Evolutionary conservation across 2,113 vertebrate species (phyloP).

Genomic region (Daubentonia madagascariensis): DNA sequence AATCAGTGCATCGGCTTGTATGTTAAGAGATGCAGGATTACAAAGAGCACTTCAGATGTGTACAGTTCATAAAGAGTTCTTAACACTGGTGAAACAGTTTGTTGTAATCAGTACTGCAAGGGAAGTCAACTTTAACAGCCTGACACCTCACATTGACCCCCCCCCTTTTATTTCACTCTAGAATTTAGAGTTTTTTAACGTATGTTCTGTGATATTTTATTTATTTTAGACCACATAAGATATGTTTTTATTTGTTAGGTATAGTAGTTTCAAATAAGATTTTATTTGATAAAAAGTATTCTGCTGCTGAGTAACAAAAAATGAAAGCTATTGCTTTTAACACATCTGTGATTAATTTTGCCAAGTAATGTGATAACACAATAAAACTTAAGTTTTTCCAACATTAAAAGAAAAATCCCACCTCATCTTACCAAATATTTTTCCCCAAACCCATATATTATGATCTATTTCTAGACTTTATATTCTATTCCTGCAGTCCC

Average conservation of each 20-base stretch:
- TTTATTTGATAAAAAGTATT: not conserved
- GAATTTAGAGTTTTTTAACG: not conserved
- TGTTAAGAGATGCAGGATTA: not conserved
- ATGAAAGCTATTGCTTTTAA: not conserved
- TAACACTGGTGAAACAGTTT: not conserved
- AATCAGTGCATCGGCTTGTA: not conserved
- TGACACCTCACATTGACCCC: not conserved
- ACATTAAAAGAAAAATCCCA: not conserved
- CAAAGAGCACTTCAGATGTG: not conserved
- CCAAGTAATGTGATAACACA: not conserved
- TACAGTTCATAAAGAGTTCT: not conserved
- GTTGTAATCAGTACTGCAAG: not conserved
- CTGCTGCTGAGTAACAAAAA: not conserved
- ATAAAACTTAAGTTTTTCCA: not conserved
- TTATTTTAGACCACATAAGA: not conserved
- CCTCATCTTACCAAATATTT: not conserved
- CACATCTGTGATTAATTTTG: not conserved
- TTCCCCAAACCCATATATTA: not conserved
- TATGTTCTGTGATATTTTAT: not conserved
- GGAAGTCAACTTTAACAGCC: not conserved
- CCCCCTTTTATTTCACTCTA: not conserved
- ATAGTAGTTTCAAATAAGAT: not conserved
- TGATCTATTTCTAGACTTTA: not conserved
- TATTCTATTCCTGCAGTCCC: not conserved
- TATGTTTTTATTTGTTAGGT: not conserved